Conservation (phyloP, 2,888 invertebrate genomes). For the Lypha dubia region DNA sequence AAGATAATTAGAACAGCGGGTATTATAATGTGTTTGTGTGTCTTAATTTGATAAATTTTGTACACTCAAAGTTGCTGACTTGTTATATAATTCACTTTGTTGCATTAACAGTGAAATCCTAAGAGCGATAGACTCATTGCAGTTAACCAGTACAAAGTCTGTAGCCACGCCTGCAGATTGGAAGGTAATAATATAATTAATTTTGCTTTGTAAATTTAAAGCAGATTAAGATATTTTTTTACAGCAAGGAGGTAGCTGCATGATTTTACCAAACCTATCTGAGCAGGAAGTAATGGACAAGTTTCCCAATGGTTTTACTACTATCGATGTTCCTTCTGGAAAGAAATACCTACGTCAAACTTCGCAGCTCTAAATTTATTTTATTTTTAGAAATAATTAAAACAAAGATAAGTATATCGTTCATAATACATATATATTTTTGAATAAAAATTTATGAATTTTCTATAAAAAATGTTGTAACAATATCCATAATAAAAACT, state of each 20-base stretch:
- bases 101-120: constrained; percentile 95
- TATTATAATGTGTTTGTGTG: too few species aligned
- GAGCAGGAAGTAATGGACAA: constrained; percentile 87
- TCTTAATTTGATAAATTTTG: too few species aligned
- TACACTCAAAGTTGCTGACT: too few species aligned
- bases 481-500: neutral
- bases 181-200: constrained; percentile 86
- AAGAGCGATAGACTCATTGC: constrained; percentile 95
- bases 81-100: constrained; percentile 1
- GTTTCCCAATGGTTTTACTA: constrained; percentile 89
- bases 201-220: constrained; percentile 22
- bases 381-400: neutral
- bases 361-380: constrained; percentile 80
- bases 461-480: neutral
- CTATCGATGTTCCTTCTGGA: constrained; percentile 91
- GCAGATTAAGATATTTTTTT: constrained; percentile 73
- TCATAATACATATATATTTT: neutral
- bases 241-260: constrained; percentile 92
- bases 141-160: constrained; percentile 92
- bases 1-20: too few species aligned
- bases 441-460: neutral
- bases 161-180: constrained; percentile 97
- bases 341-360: constrained; percentile 92
- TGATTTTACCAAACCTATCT: constrained; percentile 93
- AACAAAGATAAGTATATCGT: neutral